These are phyloP conservation scores for Tarsius wallacei DNA, from an alignment of 2,797 vertebrate genomes.

Conservation along the genomic window DNA sequence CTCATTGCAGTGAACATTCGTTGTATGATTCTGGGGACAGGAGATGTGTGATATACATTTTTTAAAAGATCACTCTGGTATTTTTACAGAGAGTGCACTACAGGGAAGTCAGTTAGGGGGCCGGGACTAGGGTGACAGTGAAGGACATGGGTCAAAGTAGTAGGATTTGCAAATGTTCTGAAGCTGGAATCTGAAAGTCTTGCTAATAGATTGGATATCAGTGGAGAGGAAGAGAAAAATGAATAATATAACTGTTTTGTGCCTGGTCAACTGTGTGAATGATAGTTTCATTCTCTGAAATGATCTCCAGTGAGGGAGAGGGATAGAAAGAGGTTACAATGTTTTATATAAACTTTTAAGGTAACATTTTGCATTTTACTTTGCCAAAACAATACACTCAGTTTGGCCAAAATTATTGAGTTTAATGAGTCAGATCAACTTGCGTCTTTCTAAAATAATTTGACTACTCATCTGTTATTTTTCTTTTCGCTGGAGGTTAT, in stretches of 20 bases:
- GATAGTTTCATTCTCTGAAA: neutral
- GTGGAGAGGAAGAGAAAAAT: neutral
- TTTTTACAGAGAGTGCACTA: neutral
- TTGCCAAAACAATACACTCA: neutral
- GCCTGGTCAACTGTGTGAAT: neutral
- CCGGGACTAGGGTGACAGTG: neutral
- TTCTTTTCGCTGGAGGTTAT: neutral
- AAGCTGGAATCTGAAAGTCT: neutral
- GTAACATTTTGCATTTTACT: neutral
- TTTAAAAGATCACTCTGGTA: neutral
- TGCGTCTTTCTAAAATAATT: constrained; percentile 28
- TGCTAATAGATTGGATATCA: neutral
- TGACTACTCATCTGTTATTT: neutral
- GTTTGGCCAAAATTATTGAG: neutral
- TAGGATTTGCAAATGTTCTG: neutral
- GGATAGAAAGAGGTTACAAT: neutral
- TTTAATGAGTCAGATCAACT: neutral
- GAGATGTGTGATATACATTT: neutral
- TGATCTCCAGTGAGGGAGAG: neutral
- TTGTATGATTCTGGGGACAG: neutral
- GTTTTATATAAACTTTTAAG: neutral
- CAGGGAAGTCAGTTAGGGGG: neutral
- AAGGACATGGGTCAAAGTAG: neutral
- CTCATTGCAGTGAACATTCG: neutral
- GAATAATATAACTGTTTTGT: neutral